These are phyloP conservation scores for Paralvinella palmiformis DNA, from an alignment of 1,140 invertebrate genomes.

Conservation along the genomic window DNA sequence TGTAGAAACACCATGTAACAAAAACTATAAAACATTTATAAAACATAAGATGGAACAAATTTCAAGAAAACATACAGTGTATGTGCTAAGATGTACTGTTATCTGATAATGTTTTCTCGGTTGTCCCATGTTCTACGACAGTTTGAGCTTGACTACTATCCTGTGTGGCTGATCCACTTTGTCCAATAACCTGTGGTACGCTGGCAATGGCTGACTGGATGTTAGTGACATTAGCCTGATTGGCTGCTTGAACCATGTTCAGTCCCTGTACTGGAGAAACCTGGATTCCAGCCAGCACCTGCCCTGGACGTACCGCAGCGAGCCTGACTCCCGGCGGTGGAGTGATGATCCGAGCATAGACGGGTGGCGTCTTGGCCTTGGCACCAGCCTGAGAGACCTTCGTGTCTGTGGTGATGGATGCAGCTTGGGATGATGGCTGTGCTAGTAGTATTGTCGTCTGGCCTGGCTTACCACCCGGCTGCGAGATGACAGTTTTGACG, in stretches of 20 bases:
- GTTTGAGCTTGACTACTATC: too few species aligned
- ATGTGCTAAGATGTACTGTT: too few species aligned
- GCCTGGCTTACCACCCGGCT: conserved; percentile 33
- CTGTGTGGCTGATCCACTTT: too few species aligned
- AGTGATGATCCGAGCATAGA: conserved; percentile 46
- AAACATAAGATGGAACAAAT: too few species aligned
- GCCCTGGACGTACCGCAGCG: conserved; percentile 22
- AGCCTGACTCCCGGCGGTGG: conserved; percentile 39
- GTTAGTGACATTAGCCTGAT: neutral
- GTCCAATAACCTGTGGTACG: too few species aligned
- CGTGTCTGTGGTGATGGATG: conserved; percentile 9
- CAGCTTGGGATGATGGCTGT: too few species aligned
- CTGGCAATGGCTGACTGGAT: too few species aligned
- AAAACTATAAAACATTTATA: too few species aligned
- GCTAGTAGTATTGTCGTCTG: conserved; percentile 42
- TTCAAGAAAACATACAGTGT: too few species aligned
- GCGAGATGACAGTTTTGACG: conserved; percentile 37
- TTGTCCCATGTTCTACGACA: too few species aligned
- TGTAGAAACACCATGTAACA: too few species aligned
- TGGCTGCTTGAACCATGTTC: neutral
- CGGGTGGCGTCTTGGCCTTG: conserved; percentile 39
- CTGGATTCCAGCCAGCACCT: conserved; percentile 1
- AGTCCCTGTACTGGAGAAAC: neutral
- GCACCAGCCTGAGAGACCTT: conserved; percentile 23
- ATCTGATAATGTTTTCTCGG: too few species aligned